These are phyloP conservation scores for Trachemys scripta DNA, from an alignment of 2,113 vertebrate species.

Conservation along the genomic window DNA sequence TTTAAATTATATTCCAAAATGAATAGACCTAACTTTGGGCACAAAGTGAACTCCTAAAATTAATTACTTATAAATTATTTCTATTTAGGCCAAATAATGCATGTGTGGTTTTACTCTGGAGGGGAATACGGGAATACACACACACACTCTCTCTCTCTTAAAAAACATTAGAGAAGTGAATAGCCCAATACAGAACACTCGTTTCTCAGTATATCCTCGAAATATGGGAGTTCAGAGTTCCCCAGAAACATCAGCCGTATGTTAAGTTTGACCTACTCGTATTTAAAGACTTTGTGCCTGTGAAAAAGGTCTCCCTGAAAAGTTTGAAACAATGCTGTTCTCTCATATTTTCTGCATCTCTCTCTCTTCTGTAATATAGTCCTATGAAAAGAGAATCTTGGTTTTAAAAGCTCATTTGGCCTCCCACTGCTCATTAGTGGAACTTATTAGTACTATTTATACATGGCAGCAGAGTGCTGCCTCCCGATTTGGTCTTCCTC, in stretches of 20 bases:
- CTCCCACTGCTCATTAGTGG: constrained; percentile 48
- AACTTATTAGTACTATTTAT: background rate
- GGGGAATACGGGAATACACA: background rate
- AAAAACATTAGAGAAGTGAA: background rate
- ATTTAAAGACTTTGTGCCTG: background rate
- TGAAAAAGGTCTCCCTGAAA: background rate
- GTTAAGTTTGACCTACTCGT: background rate
- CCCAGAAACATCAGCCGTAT: background rate
- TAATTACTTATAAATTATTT: background rate
- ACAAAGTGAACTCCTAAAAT: constrained; percentile 33
- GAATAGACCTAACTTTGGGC: constrained; percentile 51
- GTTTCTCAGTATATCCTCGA: background rate
- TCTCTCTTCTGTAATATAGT: constrained; percentile 30
- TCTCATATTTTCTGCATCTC: background rate
- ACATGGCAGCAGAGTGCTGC: background rate
- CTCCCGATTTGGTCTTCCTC: background rate
- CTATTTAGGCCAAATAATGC: constrained; percentile 38
- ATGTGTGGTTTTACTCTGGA: constrained; percentile 35
- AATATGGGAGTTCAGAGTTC: background rate
- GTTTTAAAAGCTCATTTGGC: constrained; percentile 23
- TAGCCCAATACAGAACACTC: background rate
- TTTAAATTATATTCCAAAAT: constrained; percentile 47
- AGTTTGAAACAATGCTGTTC: background rate
- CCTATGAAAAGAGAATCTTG: constrained; percentile 34
- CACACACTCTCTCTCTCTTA: too few species aligned